Evolutionary conservation across 2,888 invertebrate species (phyloP).

Genomic region (Tryphoninae sp.): DNA sequence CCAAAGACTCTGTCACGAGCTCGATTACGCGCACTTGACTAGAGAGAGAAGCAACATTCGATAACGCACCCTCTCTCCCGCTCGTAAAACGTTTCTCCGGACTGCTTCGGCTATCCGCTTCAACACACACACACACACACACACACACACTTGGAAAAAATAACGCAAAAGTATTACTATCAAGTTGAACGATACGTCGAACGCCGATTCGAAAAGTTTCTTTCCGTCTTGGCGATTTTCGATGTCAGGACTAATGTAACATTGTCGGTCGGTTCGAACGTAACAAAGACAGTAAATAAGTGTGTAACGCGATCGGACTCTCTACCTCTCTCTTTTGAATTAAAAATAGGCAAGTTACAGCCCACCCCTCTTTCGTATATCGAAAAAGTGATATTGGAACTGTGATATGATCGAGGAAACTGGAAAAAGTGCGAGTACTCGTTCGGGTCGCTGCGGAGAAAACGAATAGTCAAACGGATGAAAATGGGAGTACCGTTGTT

Average conservation of each 20-base stretch:
- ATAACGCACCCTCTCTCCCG: conserved; percentile 20
- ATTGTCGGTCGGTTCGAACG: background rate
- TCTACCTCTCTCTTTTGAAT: no score
- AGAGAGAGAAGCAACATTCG: conserved; percentile 14
- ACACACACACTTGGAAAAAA: no score
- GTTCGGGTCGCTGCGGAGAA: conserved; percentile 4
- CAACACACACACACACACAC: background rate
- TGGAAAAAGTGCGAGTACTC: background rate
- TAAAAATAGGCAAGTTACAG: no score
- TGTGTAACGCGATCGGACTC: no score
- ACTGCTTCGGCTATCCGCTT: background rate
- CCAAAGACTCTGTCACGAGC: conserved; percentile 40
- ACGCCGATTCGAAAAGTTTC: no score
- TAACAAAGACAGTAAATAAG: no score
- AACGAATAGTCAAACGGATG: conserved; percentile 19
- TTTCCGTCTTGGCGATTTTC: no score
- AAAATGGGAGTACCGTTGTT: conserved; percentile 80
- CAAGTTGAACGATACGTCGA: no score
- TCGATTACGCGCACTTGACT: conserved; percentile 52
- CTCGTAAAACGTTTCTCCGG: background rate
- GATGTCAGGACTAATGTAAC: background rate
- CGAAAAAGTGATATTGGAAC: background rate
- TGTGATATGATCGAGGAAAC: background rate
- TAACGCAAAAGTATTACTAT: no score
- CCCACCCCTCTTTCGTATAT: no score